Conservation (phyloP, 2,113 vertebrate genomes). For the Myrmecobius fasciatus region DNA sequence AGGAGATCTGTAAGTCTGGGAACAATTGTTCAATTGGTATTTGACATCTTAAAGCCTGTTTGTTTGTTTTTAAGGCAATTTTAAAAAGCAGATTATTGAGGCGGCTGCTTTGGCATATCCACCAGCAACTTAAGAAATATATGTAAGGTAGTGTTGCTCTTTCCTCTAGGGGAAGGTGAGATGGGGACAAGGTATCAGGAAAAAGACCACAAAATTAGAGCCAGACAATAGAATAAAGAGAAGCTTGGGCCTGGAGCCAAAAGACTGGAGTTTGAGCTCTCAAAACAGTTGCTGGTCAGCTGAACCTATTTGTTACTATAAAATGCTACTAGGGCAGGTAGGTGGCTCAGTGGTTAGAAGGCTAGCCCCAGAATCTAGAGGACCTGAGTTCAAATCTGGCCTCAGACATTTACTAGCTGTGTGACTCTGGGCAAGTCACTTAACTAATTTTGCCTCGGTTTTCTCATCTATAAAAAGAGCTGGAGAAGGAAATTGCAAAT, state of each 20-base stretch:
- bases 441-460: not conserved
- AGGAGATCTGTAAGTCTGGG: constrained; percentile 51
- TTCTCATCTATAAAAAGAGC: not conserved
- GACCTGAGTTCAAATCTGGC: too few relatives aligned
- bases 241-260: not conserved
- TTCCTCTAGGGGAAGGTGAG: constrained; percentile 40
- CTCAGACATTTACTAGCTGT: not conserved
- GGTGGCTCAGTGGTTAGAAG: too few relatives aligned
- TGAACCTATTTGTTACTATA: not conserved
- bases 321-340: not conserved
- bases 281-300: not conserved
- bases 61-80: constrained; percentile 54
- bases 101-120: constrained; percentile 43
- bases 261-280: not conserved
- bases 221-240: not conserved
- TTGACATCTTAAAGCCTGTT: constrained; percentile 57
- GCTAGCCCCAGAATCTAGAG: too few relatives aligned
- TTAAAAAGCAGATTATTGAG: constrained; percentile 66
- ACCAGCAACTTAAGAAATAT: constrained; percentile 53
- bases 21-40: constrained; percentile 61
- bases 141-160: constrained; percentile 58
- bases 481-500: not conserved
- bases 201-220: constrained; percentile 42
- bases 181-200: constrained; percentile 54
- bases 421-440: not conserved